phyloP scores from a whole-genome alignment of 1,140 invertebrate genomes.

The Tenebrio molitor region DNA sequence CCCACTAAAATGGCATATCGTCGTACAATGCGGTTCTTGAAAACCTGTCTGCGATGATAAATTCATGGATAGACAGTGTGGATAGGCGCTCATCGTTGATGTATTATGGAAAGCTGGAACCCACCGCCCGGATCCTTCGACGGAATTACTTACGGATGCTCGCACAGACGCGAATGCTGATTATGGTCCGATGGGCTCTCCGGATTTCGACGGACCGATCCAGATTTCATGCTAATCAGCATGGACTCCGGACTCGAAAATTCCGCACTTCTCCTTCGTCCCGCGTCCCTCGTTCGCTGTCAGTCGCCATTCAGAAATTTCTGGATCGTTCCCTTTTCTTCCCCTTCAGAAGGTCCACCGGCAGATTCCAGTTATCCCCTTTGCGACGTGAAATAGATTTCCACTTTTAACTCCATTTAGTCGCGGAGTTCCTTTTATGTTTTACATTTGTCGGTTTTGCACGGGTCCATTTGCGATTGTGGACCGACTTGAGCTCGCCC shows the following conservation, averaged over 20 bases:
- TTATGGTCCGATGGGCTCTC: constrained; percentile 1
- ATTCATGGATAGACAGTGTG: constrained; percentile 49
- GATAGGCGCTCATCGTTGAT: constrained; percentile 47
- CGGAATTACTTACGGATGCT: constrained; percentile 25
- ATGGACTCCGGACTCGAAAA: too few relatives aligned
- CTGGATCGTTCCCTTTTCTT: too few relatives aligned
- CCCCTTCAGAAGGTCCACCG: too few relatives aligned
- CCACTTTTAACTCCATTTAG: constrained; percentile 30
- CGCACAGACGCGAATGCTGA: constrained; percentile 11
- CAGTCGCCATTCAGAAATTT: too few relatives aligned
- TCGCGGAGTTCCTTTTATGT: constrained; percentile 18
- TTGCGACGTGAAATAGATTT: constrained; percentile 30
- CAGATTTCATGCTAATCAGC: constrained; percentile 6
- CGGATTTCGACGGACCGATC: background rate
- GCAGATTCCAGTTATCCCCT: constrained; percentile 8
- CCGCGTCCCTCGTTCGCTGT: too few relatives aligned
- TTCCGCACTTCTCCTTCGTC: too few relatives aligned
- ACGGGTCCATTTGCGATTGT: constrained; percentile 37
- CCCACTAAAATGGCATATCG: constrained; percentile 47
- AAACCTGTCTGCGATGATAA: constrained; percentile 50
- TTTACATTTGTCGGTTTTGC: constrained; percentile 24
- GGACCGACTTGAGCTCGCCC: constrained; percentile 12
- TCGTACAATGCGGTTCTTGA: constrained; percentile 49
- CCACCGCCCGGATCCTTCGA: constrained; percentile 13
- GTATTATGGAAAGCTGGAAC: constrained; percentile 46